Base-by-base conservation (phyloP, 64 coral and sea anemone species). In the Platygyra sinensis region DNA sequence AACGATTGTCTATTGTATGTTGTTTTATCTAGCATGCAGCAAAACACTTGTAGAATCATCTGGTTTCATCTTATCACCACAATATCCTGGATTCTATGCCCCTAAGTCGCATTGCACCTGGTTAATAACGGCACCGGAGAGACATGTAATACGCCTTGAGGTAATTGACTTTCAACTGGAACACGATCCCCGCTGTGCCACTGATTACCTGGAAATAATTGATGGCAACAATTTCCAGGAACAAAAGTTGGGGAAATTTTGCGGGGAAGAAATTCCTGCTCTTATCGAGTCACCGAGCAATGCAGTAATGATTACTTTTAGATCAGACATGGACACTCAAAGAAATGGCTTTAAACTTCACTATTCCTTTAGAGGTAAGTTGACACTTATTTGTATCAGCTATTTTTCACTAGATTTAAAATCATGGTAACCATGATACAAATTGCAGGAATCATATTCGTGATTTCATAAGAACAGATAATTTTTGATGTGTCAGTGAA, bases 21-120 rank as follows among this genome's bases (percentile, higher is more conserved):
- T 46, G 15, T 78, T 32, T 10, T 10, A 4, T 79, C 5, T 22
- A 82, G 79, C 55, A 24, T 82, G 79, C n/a, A 82, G 59, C 10
- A 30, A 82, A 82, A 62, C 30, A 12, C 22, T 55, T 52, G 16
- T 82, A 15, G 30, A 30, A 57, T 32, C 55, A 62, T 22, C 79
- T 61, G 79, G 79, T 62, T 60, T 82, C 30, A 87, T 87, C 10
- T 87, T 73, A 16, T 87, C 84, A 59, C 84, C 64, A 30, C 52
- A 72, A 25, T 31, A 87, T 36, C 84, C 84, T 27, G 84, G 84
- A n/a, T 73, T 49, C 8, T 87, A 87, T 33, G 19, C 64, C 52
- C 38, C 65, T 5, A 72, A 72, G 38, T 72, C 72, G 17, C 8
- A 28, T 18, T 87, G 84, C 36, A 51, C n/a, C 14, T 87, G 84